Conservation (phyloP, 1,140 invertebrate genomes). For the Phortica variegata region DNA sequence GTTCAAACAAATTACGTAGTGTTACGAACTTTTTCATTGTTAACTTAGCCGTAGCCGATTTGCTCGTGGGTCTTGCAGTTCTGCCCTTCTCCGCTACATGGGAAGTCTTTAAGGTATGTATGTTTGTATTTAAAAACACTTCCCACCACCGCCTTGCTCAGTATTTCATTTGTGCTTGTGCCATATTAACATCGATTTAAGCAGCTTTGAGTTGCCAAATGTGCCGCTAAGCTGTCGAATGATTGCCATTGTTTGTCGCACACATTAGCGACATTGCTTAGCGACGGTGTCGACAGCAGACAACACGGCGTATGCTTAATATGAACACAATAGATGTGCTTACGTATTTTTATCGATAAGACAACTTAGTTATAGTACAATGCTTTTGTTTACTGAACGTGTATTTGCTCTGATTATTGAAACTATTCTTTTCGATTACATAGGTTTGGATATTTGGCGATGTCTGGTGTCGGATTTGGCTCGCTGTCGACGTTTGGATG, state of each 20-base stretch:
- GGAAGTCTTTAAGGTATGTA: constrained; percentile 82
- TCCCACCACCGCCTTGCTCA: not conserved
- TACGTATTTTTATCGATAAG: not conserved
- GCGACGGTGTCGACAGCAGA: no score
- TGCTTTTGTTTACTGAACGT: not conserved
- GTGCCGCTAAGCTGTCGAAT: no score
- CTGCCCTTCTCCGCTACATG: constrained; percentile 85
- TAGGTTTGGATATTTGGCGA: constrained; percentile 93
- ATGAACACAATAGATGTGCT: not conserved
- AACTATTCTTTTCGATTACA: constrained; percentile 47
- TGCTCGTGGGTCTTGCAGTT: constrained; percentile 88
- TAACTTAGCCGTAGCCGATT: constrained; percentile 88
- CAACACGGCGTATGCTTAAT: no score
- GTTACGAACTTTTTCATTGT: constrained; percentile 95
- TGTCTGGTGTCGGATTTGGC: constrained; percentile 89
- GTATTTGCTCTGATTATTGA: not conserved
- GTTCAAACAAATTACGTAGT: constrained; percentile 81
- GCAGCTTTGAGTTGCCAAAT: no score
- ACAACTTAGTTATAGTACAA: not conserved
- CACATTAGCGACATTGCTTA: no score
- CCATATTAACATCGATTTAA: not conserved
- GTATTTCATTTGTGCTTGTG: not conserved
- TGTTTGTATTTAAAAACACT: not conserved
- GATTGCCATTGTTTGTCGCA: no score
- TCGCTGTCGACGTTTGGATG: constrained; percentile 95